Evolutionary conservation across 2,113 vertebrate species (phyloP), one percentile per base, ranked within the genome.

Genomic region (Aythya baeri): DNA sequence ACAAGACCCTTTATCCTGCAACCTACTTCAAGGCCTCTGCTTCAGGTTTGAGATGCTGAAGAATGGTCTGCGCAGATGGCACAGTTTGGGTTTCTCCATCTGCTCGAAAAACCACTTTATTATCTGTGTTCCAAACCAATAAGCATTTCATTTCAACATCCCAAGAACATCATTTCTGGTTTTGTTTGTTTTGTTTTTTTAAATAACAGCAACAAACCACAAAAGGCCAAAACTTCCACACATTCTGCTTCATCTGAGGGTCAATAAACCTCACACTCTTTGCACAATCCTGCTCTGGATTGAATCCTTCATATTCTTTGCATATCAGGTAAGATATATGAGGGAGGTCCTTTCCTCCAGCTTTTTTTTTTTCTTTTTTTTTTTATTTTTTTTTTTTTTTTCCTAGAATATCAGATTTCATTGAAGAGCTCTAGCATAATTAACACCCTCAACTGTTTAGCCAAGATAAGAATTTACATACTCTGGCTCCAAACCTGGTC

Each of bases 311-410:
- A 76, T 4, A 12, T 15, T 36, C 26, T 57, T 32, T 26, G 10
- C 4, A 0, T 43, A 49, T 52, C 22, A 65, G 32, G 11, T 43
- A 20, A 91, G 13, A 6, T 7, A 25, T 54, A 29, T 54, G 34
- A 2, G 17, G 11, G 15, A 76, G 17, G 29, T 13, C 22, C 46
- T 7, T 68, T 71, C 21, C 50, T 70, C 34, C 41, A 70, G 5
- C 8, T 5, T 21, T 49, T 49, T 2, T 17, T 5, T 2, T 10
- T 65, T 46, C 2, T 15, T 4, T 2, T 10, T 65, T 65, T 49
- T 2, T 17, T 5, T 2, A 7, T 2, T 17, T 5, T 2, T 10
- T 65, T 46, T 2, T 17, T 4, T 2, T 10, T 65, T 65, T 92
- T 12, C 10, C 32, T n/a, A 72, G 50, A 84, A 44, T 38, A 83